phyloP scores from a whole-genome alignment of 2,797 vertebrate genomes.

The Mycteria americana region DNA sequence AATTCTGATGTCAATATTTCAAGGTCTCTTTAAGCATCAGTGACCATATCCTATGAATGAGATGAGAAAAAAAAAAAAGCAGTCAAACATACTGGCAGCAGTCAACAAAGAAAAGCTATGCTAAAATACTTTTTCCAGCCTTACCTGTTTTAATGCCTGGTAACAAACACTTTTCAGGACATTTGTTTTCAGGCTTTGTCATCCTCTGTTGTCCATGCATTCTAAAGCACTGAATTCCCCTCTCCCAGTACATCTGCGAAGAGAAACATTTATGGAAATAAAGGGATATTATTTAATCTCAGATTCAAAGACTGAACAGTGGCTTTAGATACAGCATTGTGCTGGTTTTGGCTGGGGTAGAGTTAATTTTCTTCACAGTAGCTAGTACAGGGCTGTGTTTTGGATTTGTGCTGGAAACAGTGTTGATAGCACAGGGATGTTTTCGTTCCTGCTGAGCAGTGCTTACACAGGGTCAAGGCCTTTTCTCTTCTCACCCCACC shows the following conservation, averaged over 20 bases:
- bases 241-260: neutral
- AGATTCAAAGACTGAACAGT: neutral
- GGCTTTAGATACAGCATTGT: neutral
- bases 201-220: neutral
- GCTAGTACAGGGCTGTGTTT: too few relatives aligned
- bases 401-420: too few relatives aligned
- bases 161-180: slow-evolving; percentile 4
- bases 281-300: slow-evolving; percentile 12
- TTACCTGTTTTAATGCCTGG: slow-evolving; percentile 13
- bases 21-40: neutral
- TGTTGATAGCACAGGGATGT: too few relatives aligned
- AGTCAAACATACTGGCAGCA: neutral
- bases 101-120: neutral
- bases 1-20: slow-evolving; percentile 10
- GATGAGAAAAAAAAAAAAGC: neutral
- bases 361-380: too few relatives aligned
- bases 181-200: neutral
- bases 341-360: too few relatives aligned
- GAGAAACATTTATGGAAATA: neutral
- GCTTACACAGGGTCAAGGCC: too few relatives aligned
- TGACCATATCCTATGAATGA: neutral
- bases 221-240: neutral
- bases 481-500: too few relatives aligned
- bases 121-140: neutral
- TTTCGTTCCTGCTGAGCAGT: too few relatives aligned